Evolutionary conservation across 2,113 vertebrate species (phyloP), one percentile per base, ranked within the genome.

Genomic region (Barnardius zonarius): DNA sequence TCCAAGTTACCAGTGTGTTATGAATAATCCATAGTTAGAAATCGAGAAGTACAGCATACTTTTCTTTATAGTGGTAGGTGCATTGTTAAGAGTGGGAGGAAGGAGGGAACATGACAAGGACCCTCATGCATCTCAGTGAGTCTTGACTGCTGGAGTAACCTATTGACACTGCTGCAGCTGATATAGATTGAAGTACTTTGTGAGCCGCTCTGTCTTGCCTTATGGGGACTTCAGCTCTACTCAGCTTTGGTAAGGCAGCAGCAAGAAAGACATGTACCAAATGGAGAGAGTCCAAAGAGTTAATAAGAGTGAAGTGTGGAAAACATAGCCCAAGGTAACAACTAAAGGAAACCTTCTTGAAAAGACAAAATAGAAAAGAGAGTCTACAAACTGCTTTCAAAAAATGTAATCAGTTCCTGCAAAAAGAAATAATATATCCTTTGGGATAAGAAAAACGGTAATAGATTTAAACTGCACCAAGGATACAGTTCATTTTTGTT

Each of bases 81-180:
- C 57, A 28, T 30, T 62, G 74, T 74, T 79, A 61, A 69, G 96
- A 92, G 86, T 17, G 14, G 52, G 64, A 61, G 24, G 44, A 88
- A 94, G 69, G 80, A 78, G 67, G 54, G 46, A 84, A 92, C n/a
- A 3, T 43, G 77, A 95, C 82, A 95, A 93, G 88, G 66, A 75
- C 79, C 75, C 92, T 93, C 80, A 54, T 87, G 86, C 86, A 82
- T 66, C 80, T 86, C 92, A 49, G 62, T 7, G 74, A 89, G 74
- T 88, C 96, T 93, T 94, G 86, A 93, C 95, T 92, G 77, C 39
- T 89, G 80, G 74, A 93, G 74, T 91, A 83, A 54, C 93, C 81
- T 94, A 76, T 70, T 90, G 90, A 91, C 80, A 69, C 67, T 77
- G 54, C 49, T 74, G 92, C 83, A 93, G 77, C 43, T 80, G 91